Percentiles rank a stretch among this genome's conserved stretches.
Conservation (phyloP, 2,113 vertebrate genomes). For the Caloenas nicobarica region DNA sequence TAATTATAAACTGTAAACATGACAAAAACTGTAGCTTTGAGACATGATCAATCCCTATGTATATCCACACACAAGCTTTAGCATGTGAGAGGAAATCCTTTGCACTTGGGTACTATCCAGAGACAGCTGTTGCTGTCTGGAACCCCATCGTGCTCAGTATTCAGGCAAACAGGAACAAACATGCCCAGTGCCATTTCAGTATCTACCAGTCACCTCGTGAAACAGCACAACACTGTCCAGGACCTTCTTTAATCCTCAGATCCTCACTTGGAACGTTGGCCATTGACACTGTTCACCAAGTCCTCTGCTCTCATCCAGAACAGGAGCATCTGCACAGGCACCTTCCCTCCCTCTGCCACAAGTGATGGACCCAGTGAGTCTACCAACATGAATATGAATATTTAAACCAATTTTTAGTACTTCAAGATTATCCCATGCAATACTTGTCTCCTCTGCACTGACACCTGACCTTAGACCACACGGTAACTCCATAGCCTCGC, state of each 20-base stretch:
- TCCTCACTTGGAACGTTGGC: not conserved
- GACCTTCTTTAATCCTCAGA: not conserved
- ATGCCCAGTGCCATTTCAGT: not conserved
- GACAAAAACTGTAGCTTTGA: not conserved
- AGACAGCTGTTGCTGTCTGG: not conserved
- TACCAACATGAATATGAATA: rapidly evolving
- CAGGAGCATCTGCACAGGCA: not conserved
- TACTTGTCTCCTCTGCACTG: not conserved
- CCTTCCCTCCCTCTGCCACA: not conserved
- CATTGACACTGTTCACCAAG: not conserved
- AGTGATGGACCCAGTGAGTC: not conserved
- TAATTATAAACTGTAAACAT: not conserved
- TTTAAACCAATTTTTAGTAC: not conserved
- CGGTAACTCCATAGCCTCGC: not conserved
- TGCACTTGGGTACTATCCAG: not conserved
- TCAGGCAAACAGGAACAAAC: not conserved
- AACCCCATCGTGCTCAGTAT: not conserved
- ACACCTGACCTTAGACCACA: too few species aligned
- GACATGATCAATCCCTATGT: not conserved
- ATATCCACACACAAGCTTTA: not conserved
- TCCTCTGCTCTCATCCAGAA: not conserved
- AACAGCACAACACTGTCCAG: not conserved
- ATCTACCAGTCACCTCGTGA: not conserved
- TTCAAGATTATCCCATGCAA: not conserved
- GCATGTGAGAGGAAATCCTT: not conserved